These are phyloP conservation scores for Oriolus oriolus DNA, from an alignment of 2,113 vertebrate species.

Conservation along the genomic window DNA sequence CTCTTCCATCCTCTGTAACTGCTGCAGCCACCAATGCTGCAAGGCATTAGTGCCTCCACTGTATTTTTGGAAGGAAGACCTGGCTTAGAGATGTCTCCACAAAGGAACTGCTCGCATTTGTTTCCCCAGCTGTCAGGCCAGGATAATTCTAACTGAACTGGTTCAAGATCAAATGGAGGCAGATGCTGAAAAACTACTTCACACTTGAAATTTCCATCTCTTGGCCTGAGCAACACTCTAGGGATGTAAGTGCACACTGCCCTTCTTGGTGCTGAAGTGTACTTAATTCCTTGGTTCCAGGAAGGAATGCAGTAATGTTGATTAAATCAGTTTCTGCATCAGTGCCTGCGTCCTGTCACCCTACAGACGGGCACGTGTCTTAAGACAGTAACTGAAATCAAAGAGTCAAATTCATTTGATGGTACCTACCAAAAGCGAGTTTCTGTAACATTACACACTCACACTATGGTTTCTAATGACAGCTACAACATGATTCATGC, in stretches of 20 bases:
- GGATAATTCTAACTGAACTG: background rate
- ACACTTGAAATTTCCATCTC: background rate
- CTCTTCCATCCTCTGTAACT: background rate
- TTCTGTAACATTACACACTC: background rate
- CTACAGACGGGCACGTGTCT: background rate
- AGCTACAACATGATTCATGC: background rate
- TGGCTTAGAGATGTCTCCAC: background rate
- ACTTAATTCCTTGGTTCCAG: background rate
- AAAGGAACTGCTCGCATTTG: background rate
- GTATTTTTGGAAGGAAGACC: background rate
- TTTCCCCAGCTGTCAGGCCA: background rate
- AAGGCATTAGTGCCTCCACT: background rate
- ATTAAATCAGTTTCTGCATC: background rate
- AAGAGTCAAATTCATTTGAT: background rate
- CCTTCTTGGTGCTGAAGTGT: background rate
- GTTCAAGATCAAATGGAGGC: background rate
- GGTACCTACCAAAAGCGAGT: background rate
- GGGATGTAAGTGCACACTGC: background rate
- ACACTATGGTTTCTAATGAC: background rate
- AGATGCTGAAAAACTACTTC: background rate
- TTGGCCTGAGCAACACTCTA: background rate
- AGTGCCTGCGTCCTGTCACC: background rate
- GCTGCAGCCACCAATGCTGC: background rate
- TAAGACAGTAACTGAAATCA: background rate
- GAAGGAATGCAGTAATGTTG: background rate